Conservation (phyloP, 1,140 invertebrate species). For the Pomacea maculata region DNA sequence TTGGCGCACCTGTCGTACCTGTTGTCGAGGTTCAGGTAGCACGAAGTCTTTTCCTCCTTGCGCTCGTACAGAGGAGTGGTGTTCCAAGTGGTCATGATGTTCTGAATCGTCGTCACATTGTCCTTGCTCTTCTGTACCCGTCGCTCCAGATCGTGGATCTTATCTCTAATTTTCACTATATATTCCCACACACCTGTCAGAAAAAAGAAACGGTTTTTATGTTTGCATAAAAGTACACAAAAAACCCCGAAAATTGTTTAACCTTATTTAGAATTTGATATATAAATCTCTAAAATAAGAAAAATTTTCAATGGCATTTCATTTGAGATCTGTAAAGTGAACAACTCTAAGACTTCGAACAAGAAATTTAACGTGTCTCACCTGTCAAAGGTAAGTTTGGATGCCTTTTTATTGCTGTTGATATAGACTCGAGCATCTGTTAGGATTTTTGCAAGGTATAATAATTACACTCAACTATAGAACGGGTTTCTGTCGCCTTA, state of each 20-base stretch:
- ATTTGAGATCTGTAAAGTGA: too few relatives aligned
- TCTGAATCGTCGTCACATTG: slow-evolving; percentile 82
- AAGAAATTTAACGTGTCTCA: too few relatives aligned
- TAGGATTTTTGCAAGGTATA: neutral
- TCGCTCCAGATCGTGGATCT: slow-evolving; percentile 81
- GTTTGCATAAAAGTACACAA: too few relatives aligned
- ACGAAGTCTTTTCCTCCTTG: slow-evolving; percentile 84
- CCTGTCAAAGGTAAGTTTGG: too few relatives aligned
- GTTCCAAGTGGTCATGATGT: slow-evolving; percentile 82
- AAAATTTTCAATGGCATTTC: too few relatives aligned
- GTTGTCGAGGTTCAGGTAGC: slow-evolving; percentile 83
- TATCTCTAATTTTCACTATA: slow-evolving; percentile 77
- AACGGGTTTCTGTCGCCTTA: slow-evolving; percentile 45
- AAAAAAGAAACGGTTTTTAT: neutral
- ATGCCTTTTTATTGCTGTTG: neutral
- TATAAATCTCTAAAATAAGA: too few relatives aligned
- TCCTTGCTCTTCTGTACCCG: slow-evolving; percentile 85
- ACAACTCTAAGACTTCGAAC: too few relatives aligned
- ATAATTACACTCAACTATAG: neutral
- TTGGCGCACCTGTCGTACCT: slow-evolving; percentile 77
- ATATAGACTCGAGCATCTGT: neutral
- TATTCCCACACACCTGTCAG: slow-evolving; percentile 79
- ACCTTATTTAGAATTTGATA: too few relatives aligned
- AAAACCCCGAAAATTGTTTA: too few relatives aligned
- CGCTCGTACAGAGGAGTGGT: slow-evolving; percentile 84